Conservation (phyloP, 2,113 vertebrate species). For the Gobiocypris rarus region DNA sequence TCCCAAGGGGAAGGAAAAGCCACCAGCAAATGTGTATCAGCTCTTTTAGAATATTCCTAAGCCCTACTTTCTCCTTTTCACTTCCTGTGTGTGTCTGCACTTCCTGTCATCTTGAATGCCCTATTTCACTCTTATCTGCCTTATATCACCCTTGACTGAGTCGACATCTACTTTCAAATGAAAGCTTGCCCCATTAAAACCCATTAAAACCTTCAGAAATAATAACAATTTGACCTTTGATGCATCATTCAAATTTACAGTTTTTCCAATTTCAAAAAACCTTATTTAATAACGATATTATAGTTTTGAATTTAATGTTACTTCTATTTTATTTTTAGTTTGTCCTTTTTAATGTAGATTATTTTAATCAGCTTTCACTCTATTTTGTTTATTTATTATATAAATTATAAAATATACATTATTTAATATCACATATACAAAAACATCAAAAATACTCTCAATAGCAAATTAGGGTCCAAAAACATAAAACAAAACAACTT, state of each 20-base stretch:
- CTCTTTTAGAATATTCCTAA: neutral
- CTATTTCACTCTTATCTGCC: neutral
- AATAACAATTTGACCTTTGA: too few species aligned
- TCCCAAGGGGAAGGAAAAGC: neutral
- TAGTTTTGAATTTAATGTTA: too few species aligned
- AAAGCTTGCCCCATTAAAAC: neutral
- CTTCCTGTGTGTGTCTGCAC: slow-evolving; percentile 7
- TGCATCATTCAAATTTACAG: neutral
- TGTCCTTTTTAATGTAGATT: too few species aligned
- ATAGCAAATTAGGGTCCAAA: too few species aligned
- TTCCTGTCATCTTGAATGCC: neutral
- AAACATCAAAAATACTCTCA: too few species aligned
- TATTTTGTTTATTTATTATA: too few species aligned
- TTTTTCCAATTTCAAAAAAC: neutral
- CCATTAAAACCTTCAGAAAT: neutral
- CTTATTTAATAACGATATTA: too few species aligned
- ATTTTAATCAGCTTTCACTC: too few species aligned
- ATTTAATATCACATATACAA: too few species aligned
- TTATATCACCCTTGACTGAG: neutral
- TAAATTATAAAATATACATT: too few species aligned
- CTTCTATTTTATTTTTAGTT: too few species aligned
- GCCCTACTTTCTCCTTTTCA: slow-evolving; percentile 26
- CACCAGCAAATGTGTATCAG: slow-evolving; percentile 11
- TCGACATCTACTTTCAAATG: neutral
- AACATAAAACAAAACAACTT: too few species aligned